These are phyloP conservation scores for Triplophysa siluroides DNA, from an alignment of 2,113 vertebrate species.

Conservation along the genomic window DNA sequence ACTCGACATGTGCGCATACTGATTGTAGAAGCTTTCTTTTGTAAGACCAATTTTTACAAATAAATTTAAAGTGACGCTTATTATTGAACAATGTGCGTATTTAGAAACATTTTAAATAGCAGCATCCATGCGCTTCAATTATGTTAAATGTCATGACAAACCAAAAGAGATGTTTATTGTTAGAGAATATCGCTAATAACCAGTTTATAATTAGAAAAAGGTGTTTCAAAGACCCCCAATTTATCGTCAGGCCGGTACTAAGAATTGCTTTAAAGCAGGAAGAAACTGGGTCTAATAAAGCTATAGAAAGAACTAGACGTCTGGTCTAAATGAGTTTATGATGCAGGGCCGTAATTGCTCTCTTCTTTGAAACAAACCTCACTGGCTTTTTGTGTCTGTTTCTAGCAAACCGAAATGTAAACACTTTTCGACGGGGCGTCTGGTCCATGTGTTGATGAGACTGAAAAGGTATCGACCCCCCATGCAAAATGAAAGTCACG, in stretches of 20 bases:
- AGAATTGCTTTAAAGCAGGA: constrained; percentile 96
- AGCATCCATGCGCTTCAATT: background rate
- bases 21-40: background rate
- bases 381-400: constrained; percentile 90
- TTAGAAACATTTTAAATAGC: background rate
- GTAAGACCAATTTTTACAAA: constrained; percentile 6
- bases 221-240: constrained; percentile 81
- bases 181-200: constrained; percentile 48
- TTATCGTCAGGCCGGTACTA: constrained; percentile 82
- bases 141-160: background rate
- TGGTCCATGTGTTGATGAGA: constrained; percentile 72
- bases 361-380: constrained; percentile 89
- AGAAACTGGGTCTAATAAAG: constrained; percentile 93
- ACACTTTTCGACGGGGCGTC: constrained; percentile 78
- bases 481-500: constrained; percentile 68
- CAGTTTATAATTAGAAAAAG: constrained; percentile 74
- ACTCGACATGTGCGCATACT: background rate
- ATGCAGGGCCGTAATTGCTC: constrained; percentile 77
- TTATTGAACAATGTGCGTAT: constrained; percentile 11
- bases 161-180: constrained; percentile 8
- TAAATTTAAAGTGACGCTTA: constrained; percentile 5
- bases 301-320: constrained; percentile 96
- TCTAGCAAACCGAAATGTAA: constrained; percentile 82
- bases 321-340: constrained; percentile 99
- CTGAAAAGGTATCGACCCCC: constrained; percentile 67